Evolutionary conservation across 2,888 invertebrate species (phyloP).

Genomic region (Lasioglossum malachurum): DNA sequence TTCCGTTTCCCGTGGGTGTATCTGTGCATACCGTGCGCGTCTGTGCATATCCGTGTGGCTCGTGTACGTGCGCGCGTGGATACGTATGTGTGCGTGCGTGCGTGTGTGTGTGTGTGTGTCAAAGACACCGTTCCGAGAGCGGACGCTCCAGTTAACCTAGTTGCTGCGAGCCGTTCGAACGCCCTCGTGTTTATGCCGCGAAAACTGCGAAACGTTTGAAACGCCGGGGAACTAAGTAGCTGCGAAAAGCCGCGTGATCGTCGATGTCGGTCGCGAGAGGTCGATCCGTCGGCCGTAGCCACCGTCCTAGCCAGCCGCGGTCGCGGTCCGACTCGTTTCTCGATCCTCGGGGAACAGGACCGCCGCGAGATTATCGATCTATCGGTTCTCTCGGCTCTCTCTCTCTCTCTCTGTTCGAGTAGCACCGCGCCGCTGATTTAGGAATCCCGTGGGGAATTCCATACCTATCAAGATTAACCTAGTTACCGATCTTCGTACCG

Average conservation of each 20-base stretch:
- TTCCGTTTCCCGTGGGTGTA: neutral
- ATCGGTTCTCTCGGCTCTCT: slow-evolving; percentile 24
- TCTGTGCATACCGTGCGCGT: neutral
- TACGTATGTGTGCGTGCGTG: neutral
- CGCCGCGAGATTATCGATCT: slow-evolving; percentile 48
- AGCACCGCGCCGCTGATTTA: slow-evolving; percentile 27
- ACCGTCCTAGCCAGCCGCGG: neutral
- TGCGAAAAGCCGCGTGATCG: slow-evolving; percentile 2
- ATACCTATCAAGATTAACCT: slow-evolving; percentile 57
- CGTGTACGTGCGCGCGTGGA: neutral
- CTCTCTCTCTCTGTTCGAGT: neutral
- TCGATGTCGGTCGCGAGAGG: neutral
- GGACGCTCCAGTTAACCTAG: slow-evolving; percentile 54
- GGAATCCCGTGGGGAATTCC: slow-evolving; percentile 51
- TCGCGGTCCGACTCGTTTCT: neutral
- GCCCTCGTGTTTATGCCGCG: slow-evolving; percentile 66
- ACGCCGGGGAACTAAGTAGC: slow-evolving; percentile 21
- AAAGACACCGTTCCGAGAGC: neutral
- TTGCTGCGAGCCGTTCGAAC: slow-evolving; percentile 49
- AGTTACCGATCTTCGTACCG: slow-evolving; percentile 51
- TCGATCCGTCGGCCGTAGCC: neutral
- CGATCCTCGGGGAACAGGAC: neutral
- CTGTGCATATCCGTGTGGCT: neutral
- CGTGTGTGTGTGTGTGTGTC: neutral
- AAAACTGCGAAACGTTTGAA: slow-evolving; percentile 50